Percentiles rank a stretch among this genome's conserved stretches.
Conservation (phyloP, 1,140 invertebrate genomes). For the Homalodisca vitripennis region DNA sequence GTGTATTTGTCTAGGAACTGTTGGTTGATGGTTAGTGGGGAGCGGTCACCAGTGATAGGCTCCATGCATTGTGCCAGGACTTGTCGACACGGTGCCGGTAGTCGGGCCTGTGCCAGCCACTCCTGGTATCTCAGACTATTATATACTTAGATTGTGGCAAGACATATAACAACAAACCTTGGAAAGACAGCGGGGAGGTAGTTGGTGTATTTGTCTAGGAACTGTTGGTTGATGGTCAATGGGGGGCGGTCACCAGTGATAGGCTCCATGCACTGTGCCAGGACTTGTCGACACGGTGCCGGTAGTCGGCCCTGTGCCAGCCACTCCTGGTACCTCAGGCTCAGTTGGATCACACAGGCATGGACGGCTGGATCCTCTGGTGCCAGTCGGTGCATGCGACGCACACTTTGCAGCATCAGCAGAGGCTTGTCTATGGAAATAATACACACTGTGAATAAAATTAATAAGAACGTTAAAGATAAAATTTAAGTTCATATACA, state of each 20-base stretch:
- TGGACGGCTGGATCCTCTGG: constrained; percentile 76
- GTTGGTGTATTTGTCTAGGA: constrained; percentile 58
- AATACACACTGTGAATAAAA: constrained; percentile 22
- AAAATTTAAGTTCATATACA: too few species aligned
- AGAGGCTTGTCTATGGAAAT: constrained; percentile 65
- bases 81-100: constrained; percentile 63
- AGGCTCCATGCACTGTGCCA: constrained; percentile 67
- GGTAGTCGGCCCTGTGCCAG: constrained; percentile 50
- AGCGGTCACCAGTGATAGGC: constrained; percentile 60
- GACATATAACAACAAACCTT: too few species aligned
- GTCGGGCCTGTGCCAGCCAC: constrained; percentile 43
- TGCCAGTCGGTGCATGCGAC: constrained; percentile 75
- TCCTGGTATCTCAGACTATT: constrained; percentile 38
- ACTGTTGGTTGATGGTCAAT: constrained; percentile 68
- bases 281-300: constrained; percentile 67
- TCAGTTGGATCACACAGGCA: constrained; percentile 70
- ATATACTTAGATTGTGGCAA: too few species aligned
- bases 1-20: constrained; percentile 64
- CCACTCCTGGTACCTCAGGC: constrained; percentile 36
- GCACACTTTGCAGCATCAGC: constrained; percentile 88
- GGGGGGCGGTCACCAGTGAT: constrained; percentile 63
- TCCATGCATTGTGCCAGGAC: constrained; percentile 74
- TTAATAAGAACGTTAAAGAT: too few species aligned
- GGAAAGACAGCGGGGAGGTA: constrained; percentile 67
- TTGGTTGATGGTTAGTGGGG: constrained; percentile 64